Evolutionary conservation across 2,797 vertebrate species (phyloP).

Genomic region (Anniella stebbinsi): DNA sequence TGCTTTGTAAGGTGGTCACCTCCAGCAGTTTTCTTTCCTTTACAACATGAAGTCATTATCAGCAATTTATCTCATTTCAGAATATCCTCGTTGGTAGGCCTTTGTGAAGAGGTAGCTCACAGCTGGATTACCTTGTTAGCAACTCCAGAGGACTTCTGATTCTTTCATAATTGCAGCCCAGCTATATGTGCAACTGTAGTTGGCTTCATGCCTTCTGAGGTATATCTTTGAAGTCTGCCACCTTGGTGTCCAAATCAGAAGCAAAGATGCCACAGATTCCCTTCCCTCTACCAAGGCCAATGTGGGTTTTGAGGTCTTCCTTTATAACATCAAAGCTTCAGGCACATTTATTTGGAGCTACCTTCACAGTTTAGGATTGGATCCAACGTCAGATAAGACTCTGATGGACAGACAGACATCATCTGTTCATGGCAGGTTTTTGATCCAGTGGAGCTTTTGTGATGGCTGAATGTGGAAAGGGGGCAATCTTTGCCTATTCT

Average conservation of each 20-base stretch:
- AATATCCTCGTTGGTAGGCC: conserved; percentile 20
- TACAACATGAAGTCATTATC: conserved; percentile 24
- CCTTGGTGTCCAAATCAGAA: neutral
- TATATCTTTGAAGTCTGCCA: neutral
- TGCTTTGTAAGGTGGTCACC: neutral
- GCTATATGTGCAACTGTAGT: neutral
- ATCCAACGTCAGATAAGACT: neutral
- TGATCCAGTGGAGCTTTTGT: neutral
- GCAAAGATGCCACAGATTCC: fast-evolving
- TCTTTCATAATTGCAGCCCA: neutral
- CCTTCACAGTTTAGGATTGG: neutral
- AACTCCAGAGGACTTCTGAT: conserved; percentile 5
- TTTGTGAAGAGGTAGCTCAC: conserved; percentile 31
- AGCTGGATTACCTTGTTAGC: conserved; percentile 42
- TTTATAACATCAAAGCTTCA: neutral
- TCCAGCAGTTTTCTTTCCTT: conserved; percentile 39
- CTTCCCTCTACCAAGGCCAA: neutral
- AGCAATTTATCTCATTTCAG: conserved; percentile 40
- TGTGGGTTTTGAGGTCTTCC: neutral
- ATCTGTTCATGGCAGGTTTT: neutral
- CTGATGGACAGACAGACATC: neutral
- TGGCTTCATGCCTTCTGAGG: neutral
- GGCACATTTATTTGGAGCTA: conserved; percentile 1
- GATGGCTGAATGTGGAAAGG: neutral
- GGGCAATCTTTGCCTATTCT: too few species aligned